Conservation (phyloP, 2,797 vertebrate species). For the Ctenopoma kingsleyae region DNA sequence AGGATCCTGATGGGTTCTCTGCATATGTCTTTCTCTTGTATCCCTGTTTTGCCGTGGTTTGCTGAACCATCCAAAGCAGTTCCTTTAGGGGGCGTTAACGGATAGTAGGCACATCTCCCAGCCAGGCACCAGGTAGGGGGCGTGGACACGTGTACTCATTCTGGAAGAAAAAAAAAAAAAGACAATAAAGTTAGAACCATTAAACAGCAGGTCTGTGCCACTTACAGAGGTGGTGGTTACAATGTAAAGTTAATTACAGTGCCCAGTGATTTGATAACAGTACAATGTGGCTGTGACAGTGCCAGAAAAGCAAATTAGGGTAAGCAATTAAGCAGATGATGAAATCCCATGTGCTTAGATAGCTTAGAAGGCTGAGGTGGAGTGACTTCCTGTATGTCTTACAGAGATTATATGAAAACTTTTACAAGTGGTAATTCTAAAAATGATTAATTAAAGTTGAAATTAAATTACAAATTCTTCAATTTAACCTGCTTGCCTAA, state of each 20-base stretch:
- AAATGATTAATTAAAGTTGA: constrained; percentile 60
- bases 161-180: constrained; percentile 61
- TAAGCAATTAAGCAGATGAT: constrained; percentile 75
- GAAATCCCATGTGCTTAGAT: constrained; percentile 54
- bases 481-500: constrained; percentile 46
- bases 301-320: constrained; percentile 70
- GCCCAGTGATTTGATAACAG: constrained; percentile 67
- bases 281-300: constrained; percentile 65
- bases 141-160: constrained; percentile 87
- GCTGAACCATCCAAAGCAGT: constrained; percentile 42
- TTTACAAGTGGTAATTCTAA: constrained; percentile 30
- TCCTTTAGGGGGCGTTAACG: constrained; percentile 67
- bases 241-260: constrained; percentile 74
- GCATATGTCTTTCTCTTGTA: constrained; percentile 34
- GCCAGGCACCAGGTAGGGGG: constrained; percentile 86
- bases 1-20: constrained; percentile 45
- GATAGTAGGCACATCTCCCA: constrained; percentile 84
- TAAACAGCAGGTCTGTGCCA: constrained; percentile 53
- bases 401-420: constrained; percentile 29
- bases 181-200: constrained; percentile 49
- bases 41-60: constrained; percentile 24
- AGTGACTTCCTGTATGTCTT: constrained; percentile 35
- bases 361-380: constrained; percentile 46
- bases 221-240: constrained; percentile 59
- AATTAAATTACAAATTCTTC: constrained; percentile 40